These are phyloP conservation scores for Tragelaphus buxtoni DNA, from an alignment of 2,113 vertebrate genomes.

Conservation along the genomic window DNA sequence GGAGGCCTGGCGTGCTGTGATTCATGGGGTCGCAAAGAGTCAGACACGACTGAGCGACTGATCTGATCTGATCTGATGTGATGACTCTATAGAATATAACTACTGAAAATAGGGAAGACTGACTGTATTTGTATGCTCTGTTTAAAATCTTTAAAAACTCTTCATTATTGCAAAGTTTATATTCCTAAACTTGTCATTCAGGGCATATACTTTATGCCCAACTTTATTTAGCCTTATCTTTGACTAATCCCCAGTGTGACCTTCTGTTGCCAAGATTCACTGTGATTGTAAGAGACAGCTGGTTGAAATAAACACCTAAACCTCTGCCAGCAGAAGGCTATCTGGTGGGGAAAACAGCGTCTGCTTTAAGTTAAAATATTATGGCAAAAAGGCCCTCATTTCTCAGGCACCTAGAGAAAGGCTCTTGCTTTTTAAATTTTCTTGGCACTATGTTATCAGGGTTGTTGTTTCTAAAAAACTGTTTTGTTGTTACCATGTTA, in stretches of 20 bases:
- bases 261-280: neutral
- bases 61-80: too few species aligned
- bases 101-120: neutral
- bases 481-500: neutral
- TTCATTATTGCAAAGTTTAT: neutral
- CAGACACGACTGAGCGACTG: too few species aligned
- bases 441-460: neutral
- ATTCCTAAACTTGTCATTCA: neutral
- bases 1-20: too few species aligned
- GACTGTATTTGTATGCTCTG: neutral
- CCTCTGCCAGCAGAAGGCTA: neutral
- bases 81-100: neutral
- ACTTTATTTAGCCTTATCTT: neutral
- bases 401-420: neutral
- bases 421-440: neutral
- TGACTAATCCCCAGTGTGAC: neutral
- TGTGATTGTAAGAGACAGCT: neutral
- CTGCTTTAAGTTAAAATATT: neutral
- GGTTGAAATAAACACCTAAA: neutral
- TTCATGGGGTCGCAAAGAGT: too few species aligned
- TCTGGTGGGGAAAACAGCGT: neutral
- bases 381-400: neutral
- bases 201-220: neutral
- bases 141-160: neutral
- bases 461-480: slow-evolving; percentile 28